Percentiles rank a stretch among this genome's conserved stretches.
Evolutionary conservation across 2,113 vertebrate genomes (phyloP).

Genomic region (Motacilla alba): DNA sequence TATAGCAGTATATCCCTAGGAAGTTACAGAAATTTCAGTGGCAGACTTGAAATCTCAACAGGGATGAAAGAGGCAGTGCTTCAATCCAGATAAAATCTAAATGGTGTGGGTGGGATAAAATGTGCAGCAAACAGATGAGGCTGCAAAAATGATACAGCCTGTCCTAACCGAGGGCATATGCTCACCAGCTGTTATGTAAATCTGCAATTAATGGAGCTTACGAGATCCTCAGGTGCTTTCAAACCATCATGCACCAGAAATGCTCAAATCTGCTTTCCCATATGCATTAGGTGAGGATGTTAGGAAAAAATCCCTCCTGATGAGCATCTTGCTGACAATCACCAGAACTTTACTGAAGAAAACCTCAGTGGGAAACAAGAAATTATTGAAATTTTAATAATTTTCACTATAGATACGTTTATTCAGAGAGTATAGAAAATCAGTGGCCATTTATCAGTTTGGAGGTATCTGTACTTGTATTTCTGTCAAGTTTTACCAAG

Average conservation of each 20-base stretch:
- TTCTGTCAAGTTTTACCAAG: neutral
- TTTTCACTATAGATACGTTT: neutral
- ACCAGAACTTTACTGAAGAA: neutral
- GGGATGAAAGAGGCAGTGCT: neutral
- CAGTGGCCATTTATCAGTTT: neutral
- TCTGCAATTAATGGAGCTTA: conserved; percentile 51
- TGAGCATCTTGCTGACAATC: neutral
- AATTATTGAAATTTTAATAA: neutral
- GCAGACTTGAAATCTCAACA: neutral
- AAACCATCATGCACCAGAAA: neutral
- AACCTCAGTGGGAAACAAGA: neutral
- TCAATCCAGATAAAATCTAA: neutral
- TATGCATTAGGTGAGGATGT: neutral
- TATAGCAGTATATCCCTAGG: neutral
- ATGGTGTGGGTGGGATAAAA: conserved; percentile 2
- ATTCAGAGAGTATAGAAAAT: neutral
- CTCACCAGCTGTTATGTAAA: conserved; percentile 47
- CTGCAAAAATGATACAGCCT: conserved; percentile 18
- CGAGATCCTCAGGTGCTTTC: conserved; percentile 45
- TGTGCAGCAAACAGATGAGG: conserved; percentile 44
- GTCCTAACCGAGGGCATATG: conserved; percentile 42
- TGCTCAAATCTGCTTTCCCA: conserved; percentile 16
- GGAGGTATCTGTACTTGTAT: neutral
- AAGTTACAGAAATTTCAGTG: neutral
- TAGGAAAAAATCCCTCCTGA: neutral